A percentile compares a stretch with the other conserved stretches of the same genome.
phyloP scores from a whole-genome alignment of 2,888 invertebrate species.

The Lithophane ornitopus region DNA sequence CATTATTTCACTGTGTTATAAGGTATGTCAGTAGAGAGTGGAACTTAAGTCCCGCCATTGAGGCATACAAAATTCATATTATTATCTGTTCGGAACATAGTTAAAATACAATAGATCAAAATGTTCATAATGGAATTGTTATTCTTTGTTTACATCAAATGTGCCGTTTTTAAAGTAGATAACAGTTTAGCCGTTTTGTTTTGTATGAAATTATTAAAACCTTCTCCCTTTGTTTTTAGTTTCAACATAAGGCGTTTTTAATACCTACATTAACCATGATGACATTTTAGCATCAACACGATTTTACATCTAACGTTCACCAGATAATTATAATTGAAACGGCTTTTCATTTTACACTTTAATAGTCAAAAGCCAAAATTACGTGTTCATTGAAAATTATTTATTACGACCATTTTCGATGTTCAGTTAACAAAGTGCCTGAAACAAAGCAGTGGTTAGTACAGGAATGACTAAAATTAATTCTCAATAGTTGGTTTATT shows the following conservation, averaged over 20 bases:
- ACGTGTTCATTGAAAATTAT: constrained; percentile 46
- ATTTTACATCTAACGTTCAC: neutral
- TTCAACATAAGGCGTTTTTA: too few species aligned
- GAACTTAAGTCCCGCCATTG: too few species aligned
- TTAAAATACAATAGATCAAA: too few species aligned
- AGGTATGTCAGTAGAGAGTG: too few species aligned
- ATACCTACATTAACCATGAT: neutral
- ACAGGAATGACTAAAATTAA: constrained; percentile 36
- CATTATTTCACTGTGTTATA: neutral
- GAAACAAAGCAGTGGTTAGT: constrained; percentile 37
- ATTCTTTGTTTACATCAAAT: neutral
- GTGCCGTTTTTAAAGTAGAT: too few species aligned
- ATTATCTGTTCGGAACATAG: too few species aligned
- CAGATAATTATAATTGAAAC: constrained; percentile 6
- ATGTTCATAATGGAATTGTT: neutral
- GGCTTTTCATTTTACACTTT: neutral
- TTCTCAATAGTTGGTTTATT: constrained; percentile 51
- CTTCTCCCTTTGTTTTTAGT: too few species aligned
- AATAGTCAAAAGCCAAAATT: constrained; percentile 27
- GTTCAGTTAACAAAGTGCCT: constrained; percentile 29
- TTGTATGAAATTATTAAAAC: neutral
- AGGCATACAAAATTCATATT: too few species aligned
- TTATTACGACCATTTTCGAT: constrained; percentile 48
- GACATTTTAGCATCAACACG: neutral
- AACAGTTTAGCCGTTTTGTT: neutral